These are phyloP conservation scores for Cinara cedri DNA, from an alignment of 2,888 invertebrate species.

Conservation along the genomic window DNA sequence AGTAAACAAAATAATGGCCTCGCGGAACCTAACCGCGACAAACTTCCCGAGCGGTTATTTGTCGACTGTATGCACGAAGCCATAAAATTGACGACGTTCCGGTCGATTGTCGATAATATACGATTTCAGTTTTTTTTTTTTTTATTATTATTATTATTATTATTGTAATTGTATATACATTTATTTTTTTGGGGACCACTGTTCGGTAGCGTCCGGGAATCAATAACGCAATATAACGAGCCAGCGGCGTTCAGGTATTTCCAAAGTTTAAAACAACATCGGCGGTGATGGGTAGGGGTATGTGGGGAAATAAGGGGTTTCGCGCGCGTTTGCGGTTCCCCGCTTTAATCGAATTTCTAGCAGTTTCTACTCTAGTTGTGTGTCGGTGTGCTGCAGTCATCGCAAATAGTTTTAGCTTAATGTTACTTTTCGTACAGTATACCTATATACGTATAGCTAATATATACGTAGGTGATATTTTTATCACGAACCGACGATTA, in stretches of 20 bases:
- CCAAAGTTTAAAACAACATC: slow-evolving; percentile 42
- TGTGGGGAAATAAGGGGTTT: slow-evolving; percentile 20
- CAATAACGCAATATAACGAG: slow-evolving; percentile 24
- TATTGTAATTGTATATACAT: no score
- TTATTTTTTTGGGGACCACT: slow-evolving; percentile 35
- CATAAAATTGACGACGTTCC: no score
- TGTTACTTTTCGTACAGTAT: neutral
- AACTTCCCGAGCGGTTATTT: no score
- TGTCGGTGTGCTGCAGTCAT: neutral
- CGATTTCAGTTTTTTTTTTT: slow-evolving; percentile 7
- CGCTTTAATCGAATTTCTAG: slow-evolving; percentile 49
- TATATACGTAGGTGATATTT: neutral
- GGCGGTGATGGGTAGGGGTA: neutral
- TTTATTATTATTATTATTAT: no score
- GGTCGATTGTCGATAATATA: neutral
- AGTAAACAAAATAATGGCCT: no score
- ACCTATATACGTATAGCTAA: neutral
- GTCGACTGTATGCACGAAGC: no score
- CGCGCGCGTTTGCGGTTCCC: slow-evolving; percentile 13
- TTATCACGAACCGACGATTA: no score
- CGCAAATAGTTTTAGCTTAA: slow-evolving; percentile 27
- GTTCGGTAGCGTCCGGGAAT: neutral
- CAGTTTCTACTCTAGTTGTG: neutral
- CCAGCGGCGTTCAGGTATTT: slow-evolving; percentile 14
- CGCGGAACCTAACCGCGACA: no score